Evolutionary conservation across 2,797 vertebrate species (phyloP), one percentile per base, ranked within the genome.

Genomic region (Synanceia verrucosa): DNA sequence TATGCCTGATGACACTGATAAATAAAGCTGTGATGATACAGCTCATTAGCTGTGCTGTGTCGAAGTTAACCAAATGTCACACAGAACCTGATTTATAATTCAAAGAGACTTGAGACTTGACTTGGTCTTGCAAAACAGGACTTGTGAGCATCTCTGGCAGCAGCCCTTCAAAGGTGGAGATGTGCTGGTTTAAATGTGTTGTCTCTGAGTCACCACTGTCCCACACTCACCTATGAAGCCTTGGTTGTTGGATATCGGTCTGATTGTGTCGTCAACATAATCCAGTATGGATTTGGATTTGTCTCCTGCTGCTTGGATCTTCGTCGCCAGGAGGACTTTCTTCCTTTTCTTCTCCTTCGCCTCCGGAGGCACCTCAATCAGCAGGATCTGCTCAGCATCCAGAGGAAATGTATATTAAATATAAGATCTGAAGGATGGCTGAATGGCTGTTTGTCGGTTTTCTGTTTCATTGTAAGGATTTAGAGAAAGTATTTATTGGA

Each of bases 331-430:
- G 53, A 99, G 95, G 89, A 98, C 92, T 88, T 98, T 99, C 89
- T 96, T 98, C 76, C 93, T 94, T 83, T 98, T 99, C 86, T 99
- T 99, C 90, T 99, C 98, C 81, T 99, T 98, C 59, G 96, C 98
- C 88, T 99, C 97, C 80, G 97, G 93, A 60, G 97, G 98, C 89
- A 99, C 93, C 94, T 99, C 98, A 84, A 96, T 95, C 83, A 99
- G 90, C 78, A 99, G 92, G 92, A 99, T 99, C 98, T 99, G 66
- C 6, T 64, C 28, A 74, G 8, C n/a, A n/a, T n/a, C n/a, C n/a
- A n/a, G n/a, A n/a, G n/a, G n/a, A n/a, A n/a, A n/a, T n/a, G n/a
- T n/a, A n/a, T n/a, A n/a, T n/a, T n/a, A n/a, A n/a, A n/a, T n/a
- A n/a, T n/a, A n/a, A n/a, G n/a, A n/a, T n/a, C n/a, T n/a, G n/a